A percentile compares a stretch with the other conserved stretches of the same genome.
Conservation (phyloP, 2,888 invertebrate species). For the Polydrusus cervinus region DNA sequence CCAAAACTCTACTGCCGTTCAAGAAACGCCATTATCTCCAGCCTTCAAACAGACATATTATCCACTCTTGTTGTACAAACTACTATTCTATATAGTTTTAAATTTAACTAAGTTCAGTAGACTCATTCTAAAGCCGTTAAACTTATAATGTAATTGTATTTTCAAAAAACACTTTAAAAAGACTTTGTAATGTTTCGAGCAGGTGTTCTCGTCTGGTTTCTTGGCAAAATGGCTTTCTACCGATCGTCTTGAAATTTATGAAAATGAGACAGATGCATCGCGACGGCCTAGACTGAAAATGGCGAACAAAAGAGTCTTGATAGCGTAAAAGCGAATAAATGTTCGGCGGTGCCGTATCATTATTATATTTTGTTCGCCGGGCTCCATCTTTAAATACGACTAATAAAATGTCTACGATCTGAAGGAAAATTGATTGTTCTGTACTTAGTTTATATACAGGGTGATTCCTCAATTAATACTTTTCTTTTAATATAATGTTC, state of each 20-base stretch:
- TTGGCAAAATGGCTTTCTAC: slow-evolving; percentile 3
- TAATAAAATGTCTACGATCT: slow-evolving; percentile 4
- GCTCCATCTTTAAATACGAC: background rate
- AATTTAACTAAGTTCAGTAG: background rate
- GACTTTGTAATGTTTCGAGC: background rate
- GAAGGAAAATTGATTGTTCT: background rate
- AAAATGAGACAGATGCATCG: slow-evolving; percentile 15
- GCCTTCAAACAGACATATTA: no score
- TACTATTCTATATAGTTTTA: no score
- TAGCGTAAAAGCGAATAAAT: slow-evolving; percentile 6
- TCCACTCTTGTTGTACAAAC: no score
- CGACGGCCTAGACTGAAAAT: slow-evolving; percentile 2
- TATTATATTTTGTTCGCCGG: slow-evolving; percentile 6
- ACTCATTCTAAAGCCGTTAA: no score
- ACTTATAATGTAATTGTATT: no score
- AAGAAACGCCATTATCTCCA: no score
- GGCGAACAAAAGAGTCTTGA: slow-evolving; percentile 3
- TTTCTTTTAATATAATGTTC: no score
- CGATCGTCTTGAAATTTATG: slow-evolving; percentile 16
- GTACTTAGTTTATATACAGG: no score
- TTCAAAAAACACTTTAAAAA: background rate
- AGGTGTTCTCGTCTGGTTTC: slow-evolving; percentile 4
- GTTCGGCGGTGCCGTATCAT: slow-evolving; percentile 12
- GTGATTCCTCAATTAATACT: no score
- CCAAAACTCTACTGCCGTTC: no score